Conservation (phyloP, 2,888 invertebrate genomes). For the Arge pagana region DNA sequence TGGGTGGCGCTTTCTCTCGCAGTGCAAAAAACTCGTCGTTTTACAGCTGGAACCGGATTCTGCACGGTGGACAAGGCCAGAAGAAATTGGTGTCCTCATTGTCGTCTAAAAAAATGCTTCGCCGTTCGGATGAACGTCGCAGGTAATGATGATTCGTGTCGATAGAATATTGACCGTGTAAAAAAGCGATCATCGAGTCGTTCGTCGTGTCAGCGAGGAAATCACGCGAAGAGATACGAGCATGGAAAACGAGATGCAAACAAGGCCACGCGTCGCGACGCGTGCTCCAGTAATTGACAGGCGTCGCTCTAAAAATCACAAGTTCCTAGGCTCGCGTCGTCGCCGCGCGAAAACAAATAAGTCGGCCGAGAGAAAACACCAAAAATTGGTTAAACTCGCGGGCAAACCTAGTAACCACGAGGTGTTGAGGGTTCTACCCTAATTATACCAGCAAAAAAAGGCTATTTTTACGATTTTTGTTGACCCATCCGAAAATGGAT, state of each 20-base stretch:
- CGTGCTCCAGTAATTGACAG: slow-evolving; percentile 45
- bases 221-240: not conserved
- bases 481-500: too few species aligned
- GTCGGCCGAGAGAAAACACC: too few species aligned
- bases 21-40: slow-evolving; percentile 22
- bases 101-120: slow-evolving; percentile 78
- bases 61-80: slow-evolving; percentile 81
- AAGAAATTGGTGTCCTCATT: slow-evolving; percentile 87
- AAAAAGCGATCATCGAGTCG: slow-evolving; percentile 10
- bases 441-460: too few species aligned
- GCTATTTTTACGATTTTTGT: too few species aligned
- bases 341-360: not conserved
- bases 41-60: slow-evolving; percentile 70
- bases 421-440: too few species aligned
- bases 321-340: too few species aligned
- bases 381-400: too few species aligned
- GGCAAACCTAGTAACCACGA: too few species aligned
- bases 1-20: too few species aligned
- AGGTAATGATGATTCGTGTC: slow-evolving; percentile 58
- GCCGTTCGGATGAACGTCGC: slow-evolving; percentile 77
- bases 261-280: slow-evolving; percentile 41
- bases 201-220: not conserved
- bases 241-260: slow-evolving; percentile 41
- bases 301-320: slow-evolving; percentile 20
- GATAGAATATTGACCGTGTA: slow-evolving; percentile 4